Percentiles rank a stretch among this genome's conserved stretches.
Evolutionary conservation across 2,113 vertebrate species (phyloP).

Genomic region (Festucalex cinctus): DNA sequence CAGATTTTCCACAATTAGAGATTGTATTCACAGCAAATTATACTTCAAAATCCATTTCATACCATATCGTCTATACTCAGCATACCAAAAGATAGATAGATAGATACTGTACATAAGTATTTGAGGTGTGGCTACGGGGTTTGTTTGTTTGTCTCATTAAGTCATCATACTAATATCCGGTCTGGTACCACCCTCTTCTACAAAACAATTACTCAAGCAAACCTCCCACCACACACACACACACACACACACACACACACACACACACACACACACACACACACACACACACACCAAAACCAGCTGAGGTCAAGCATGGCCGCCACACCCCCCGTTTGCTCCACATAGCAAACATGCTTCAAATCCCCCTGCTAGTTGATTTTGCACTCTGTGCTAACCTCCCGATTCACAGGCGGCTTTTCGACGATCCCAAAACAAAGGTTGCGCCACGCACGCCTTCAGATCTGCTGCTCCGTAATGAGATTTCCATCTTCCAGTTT

Average conservation of each 20-base stretch:
- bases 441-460: not conserved
- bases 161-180: conserved; percentile 52
- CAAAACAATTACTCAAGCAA: conserved; percentile 34
- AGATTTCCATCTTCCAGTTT: conserved; percentile 21
- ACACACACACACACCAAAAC: conserved; percentile 35
- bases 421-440: conserved; percentile 1
- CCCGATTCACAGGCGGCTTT: not conserved
- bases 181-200: conserved; percentile 39
- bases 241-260: conserved; percentile 23
- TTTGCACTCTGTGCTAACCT: conserved; percentile 3
- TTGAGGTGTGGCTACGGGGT: not conserved
- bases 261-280: conserved; percentile 16
- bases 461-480: conserved; percentile 3
- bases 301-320: conserved; percentile 28
- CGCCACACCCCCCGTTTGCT: conserved; percentile 12
- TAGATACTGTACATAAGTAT: not conserved
- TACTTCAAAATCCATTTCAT: too few species aligned
- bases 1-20: not conserved
- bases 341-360: conserved; percentile 32
- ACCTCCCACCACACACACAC: conserved; percentile 22
- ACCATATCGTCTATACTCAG: too few species aligned
- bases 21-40: not conserved
- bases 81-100: too few species aligned
- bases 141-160: conserved; percentile 49
- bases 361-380: conserved; percentile 19